Evolutionary conservation across 2,113 vertebrate genomes (phyloP), one percentile per base, ranked within the genome.

Genomic region (Cheirogaleus medius): DNA sequence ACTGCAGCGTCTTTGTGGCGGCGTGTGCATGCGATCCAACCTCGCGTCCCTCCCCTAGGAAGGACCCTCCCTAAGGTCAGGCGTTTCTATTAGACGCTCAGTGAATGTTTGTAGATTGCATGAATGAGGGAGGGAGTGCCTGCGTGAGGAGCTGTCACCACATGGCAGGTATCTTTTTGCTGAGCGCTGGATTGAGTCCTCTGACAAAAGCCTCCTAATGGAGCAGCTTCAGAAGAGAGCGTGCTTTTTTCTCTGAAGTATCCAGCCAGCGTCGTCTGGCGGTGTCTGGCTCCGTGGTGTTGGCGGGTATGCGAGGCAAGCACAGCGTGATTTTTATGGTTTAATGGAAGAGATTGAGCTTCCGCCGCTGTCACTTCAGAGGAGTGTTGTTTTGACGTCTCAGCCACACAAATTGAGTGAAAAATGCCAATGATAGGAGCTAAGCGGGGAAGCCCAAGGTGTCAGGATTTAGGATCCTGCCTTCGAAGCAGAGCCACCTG

Each of bases 121-220:
- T 6, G 68, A n/a, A 21, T 0, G 47, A 37, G 44, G 63, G 44
- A 25, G 63, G 63, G 13, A 11, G 5, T 0, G 14, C 0, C 0
- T 3, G 56, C 20, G 56, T 13, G 86, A 18, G 3, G 1, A 15
- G 47, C 63, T 60, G 93, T 49, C 90, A 15, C 42, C 63, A 12
- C 32, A 5, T 1, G 34, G 37, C 90, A 58, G 84, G 80, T 0
- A 0, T 21, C 83, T 73, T 20, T 34, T 21, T 7, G 21, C 74
- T 63, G 47, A 6, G 8, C 25, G 4, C 56, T 0, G 9, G 71
- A 10, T 42, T 52, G 17, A 18, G 42, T 7, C 68, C 32, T 58
- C 83, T 63, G 77, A 82, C 63, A 34, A 21, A 32, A 68, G 68
- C 3, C 39, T n/a, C 63, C 37, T 20, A 0, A 21, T 8, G 5